Base-by-base conservation (phyloP, 2,888 invertebrate species). In the Anagyrus pseudococci region DNA sequence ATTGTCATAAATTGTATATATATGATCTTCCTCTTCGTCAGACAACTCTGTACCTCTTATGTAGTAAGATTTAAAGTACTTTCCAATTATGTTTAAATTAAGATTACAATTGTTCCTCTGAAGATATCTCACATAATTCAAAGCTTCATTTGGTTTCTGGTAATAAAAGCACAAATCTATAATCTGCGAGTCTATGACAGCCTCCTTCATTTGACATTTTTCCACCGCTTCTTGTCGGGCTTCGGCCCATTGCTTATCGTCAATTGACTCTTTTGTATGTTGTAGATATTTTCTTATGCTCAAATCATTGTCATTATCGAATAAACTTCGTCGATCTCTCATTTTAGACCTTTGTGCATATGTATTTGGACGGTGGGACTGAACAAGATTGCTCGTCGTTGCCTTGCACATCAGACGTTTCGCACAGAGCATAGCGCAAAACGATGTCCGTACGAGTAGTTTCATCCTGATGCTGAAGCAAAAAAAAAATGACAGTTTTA, bases 171-270 rank as follows among this genome's bases (percentile, higher is more conserved):
- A 86, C 20, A 83, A 71, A 59, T 85, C 84, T 41, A 90, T 73
- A 41, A 90, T 82, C 1, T 85, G 74, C 37, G 86, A 85, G 79
- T 91, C 89, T 33, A 89, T 80, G 74, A 86, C 89, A 43, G 82
- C 81, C 43, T 67, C 57, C 1, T 13, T 48, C 20, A 68, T n/a
- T 25, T 48, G 23, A 43, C 43, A 56, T 17, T 25, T 52, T 37
- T 67, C 52, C 15, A 66, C 20, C 13, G 67, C 25, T 40, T 66
- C 46, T 17, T 53, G 10, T 0, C 62, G 62, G 7, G 62, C 25
- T 0, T 43, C 10, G 4, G 17, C 13, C 69, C 69, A 69, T 0
- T 63, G 26, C 2, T 53, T 26, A 29, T 61, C 58, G 8, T 64
- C 17, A 43, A 63, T 29, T 4, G 4, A 15, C 37, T 54, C 57